These are phyloP conservation scores for Ascidia mentula DNA, from an alignment of 23 tunicate genomes.

Conservation along the genomic window DNA sequence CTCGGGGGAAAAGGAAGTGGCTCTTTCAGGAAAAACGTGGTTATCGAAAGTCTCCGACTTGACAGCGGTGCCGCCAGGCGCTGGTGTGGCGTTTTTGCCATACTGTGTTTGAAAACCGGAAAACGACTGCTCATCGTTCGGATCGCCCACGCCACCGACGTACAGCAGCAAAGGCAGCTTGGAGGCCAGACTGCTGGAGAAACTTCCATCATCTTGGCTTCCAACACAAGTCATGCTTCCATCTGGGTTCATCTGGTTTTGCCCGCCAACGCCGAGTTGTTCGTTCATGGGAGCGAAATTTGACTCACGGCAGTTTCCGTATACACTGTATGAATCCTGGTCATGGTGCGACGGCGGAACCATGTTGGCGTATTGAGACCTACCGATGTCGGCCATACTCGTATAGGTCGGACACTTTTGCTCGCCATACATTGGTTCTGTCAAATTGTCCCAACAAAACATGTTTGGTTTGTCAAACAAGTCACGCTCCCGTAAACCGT, in stretches of 20 bases:
- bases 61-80: background rate
- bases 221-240: constrained; percentile 6
- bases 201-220: constrained; percentile 16
- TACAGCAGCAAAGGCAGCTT: constrained; percentile 54
- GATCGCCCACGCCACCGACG: constrained; percentile 10
- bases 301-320: background rate
- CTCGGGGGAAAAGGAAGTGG: background rate
- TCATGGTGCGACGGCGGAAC: background rate
- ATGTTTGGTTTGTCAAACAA: background rate
- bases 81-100: constrained; percentile 2
- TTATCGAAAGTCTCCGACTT: constrained; percentile 34
- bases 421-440: background rate
- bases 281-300: background rate
- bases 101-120: constrained; percentile 35
- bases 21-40: constrained; percentile 26
- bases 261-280: constrained; percentile 2
- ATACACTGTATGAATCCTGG: background rate
- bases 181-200: constrained; percentile 57
- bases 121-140: constrained; percentile 12
- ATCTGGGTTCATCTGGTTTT: background rate
- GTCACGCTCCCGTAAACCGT: background rate
- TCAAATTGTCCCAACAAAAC: constrained; percentile 23
- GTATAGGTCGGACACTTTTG: background rate
- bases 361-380: background rate
- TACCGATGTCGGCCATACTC: constrained; percentile 1